phyloP scores from a whole-genome alignment of 2,113 vertebrate genomes.

The Talpa occidentalis region DNA sequence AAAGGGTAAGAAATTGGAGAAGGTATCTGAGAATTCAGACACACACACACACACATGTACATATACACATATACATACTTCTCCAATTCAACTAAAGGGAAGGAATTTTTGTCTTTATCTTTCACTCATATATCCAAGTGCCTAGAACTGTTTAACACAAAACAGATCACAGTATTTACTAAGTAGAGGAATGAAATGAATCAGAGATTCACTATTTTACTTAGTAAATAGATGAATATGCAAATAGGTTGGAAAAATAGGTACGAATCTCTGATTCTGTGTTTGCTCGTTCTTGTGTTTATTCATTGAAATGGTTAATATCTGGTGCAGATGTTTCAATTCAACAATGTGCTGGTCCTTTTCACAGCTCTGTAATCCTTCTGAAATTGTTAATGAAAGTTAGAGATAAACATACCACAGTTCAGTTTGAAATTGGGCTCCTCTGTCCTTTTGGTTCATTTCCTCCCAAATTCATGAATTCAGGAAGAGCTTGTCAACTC shows the following conservation, averaged over 20 bases:
- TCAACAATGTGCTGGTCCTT: constrained; percentile 39
- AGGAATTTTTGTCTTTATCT: not conserved
- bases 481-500: constrained; percentile 70
- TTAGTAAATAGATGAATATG: not conserved
- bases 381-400: constrained; percentile 66
- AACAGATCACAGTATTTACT: constrained; percentile 38
- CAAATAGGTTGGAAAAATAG: not conserved
- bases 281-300: constrained; percentile 36
- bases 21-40: not conserved
- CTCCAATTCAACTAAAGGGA: not conserved
- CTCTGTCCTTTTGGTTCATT: constrained; percentile 75
- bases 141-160: not conserved
- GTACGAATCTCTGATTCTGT: not conserved
- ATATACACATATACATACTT: not conserved
- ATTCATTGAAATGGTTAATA: constrained; percentile 63
- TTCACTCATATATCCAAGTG: not conserved
- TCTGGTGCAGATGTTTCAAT: constrained; percentile 36
- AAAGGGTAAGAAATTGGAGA: not conserved
- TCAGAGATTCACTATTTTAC: not conserved
- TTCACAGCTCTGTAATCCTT: constrained; percentile 66
- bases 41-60: not conserved
- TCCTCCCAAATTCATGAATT: constrained; percentile 80
- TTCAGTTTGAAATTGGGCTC: constrained; percentile 71
- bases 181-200: not conserved
- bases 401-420: constrained; percentile 54